Base-by-base conservation (phyloP, 2,888 invertebrate genomes). In the Ophion costatus region DNA sequence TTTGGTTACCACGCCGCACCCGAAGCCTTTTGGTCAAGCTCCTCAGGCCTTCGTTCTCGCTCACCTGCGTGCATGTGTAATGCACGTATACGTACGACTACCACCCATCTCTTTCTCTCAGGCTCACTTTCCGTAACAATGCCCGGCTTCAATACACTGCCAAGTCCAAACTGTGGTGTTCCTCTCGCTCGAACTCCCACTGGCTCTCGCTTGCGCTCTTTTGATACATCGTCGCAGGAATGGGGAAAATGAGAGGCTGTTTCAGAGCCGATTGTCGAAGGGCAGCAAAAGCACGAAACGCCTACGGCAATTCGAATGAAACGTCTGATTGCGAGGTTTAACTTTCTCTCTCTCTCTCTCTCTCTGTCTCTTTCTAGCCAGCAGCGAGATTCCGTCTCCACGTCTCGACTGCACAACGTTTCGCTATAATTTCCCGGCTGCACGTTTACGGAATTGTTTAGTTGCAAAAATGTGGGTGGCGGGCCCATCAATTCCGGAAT, bases 381-480 rank as follows among this genome's bases (percentile, higher is more conserved):
- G 9, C 38, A 38, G 57, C 57, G 57, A 78, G 70, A 81, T 81
- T 66, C 22, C 20, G 56, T 22, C 17, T 69, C 33, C 33, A 29
- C 20, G 57, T 73, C 63, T 73, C 57, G 20, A n/a, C 17, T 9
- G n/a, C 38, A 17, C 59, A n/a, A 11, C 11, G 20, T 63, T 42
- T 66, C 66, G 11, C n/a, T 20, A 67, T 38, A 38, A 38, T 38
- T 2, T 24, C 24, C 24, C 24, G 24, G 2, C 24, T 24, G 24
- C 24, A 38, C 38, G 33, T 33, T 33, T 33, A 33, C 33, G 1
- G 7, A 38, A 38, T 0, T 38, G 38, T 38, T 38, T 9, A 38
- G 38, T 38, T 38, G 92, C 91, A 93, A 92, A 93, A 93, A 93
- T 89, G 51, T 24, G 91, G 91, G 87, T 91, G 91, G 29, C 0